phyloP scores from a whole-genome alignment of 2,113 vertebrate genomes.

The Pangasianodon hypophthalmus region DNA sequence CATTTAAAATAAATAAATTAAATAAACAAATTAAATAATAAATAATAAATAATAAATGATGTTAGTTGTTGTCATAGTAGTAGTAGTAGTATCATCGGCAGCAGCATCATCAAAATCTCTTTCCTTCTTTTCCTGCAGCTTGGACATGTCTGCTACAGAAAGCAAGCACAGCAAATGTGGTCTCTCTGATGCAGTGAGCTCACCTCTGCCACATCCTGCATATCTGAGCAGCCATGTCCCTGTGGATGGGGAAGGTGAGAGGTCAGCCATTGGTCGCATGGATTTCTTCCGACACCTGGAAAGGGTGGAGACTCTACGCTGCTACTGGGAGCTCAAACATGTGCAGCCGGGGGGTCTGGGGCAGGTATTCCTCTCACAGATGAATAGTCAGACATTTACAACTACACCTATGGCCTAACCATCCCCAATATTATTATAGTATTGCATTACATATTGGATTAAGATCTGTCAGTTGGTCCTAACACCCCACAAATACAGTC shows the following conservation, averaged over 20 bases:
- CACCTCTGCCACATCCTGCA: neutral
- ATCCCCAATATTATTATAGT: neutral
- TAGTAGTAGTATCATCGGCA: neutral
- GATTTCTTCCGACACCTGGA: slow-evolving; percentile 80
- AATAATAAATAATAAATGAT: neutral
- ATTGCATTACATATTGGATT: neutral
- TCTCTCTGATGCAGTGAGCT: neutral
- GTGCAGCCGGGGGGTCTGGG: slow-evolving; percentile 63
- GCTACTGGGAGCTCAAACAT: slow-evolving; percentile 82
- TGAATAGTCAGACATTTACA: neutral
- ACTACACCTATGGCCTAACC: neutral
- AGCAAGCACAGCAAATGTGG: neutral
- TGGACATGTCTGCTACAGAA: slow-evolving; percentile 14
- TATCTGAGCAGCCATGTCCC: slow-evolving; percentile 26
- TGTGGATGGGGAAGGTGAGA: slow-evolving; percentile 63
- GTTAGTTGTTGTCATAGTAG: neutral
- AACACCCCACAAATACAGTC: neutral
- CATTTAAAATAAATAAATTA: neutral
- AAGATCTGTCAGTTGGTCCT: neutral
- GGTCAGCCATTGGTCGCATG: slow-evolving; percentile 70
- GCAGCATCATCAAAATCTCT: neutral
- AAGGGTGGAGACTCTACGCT: slow-evolving; percentile 80
- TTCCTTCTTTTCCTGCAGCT: neutral
- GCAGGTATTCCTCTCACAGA: slow-evolving; percentile 57
- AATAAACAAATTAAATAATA: neutral